Base-by-base conservation (phyloP, 2,888 invertebrate genomes). In the Linyphia triangularis region DNA sequence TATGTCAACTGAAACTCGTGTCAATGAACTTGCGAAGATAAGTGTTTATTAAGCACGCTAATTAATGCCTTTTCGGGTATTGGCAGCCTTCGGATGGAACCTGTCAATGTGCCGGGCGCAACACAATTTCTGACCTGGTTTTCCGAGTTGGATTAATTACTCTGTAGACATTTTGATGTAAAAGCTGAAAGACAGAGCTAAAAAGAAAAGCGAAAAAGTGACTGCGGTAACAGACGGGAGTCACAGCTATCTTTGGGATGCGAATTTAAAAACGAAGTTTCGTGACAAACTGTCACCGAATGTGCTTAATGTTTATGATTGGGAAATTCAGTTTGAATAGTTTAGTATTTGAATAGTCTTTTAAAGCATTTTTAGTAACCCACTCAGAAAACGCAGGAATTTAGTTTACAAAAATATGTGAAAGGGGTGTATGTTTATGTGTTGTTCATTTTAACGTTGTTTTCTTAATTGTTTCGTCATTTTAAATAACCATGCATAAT, bases 31-130 rank as follows among this genome's bases (percentile, higher is more conserved):
- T 51, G 4, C 9, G 33, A 30, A 51, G 79, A 67, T 67, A 79
- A 79, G 79, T 79, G 79, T 51, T 79, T 79, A 67, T 57, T 79
- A 79, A 79, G 67, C 67, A 79, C 30, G 79, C 22, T 67, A 79
- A 79, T 79, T 79, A 79, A 79, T 79, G 79, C 30, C 28, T 33
- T 33, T 51, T 28, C 2, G n/a, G 2, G 43, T 51, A 79, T 79
- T 79, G 79, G 51, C 51, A 30, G 67, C 22, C 65, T 19, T 30
- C 28, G 22, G 67, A 79, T 79, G 67, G 51, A 22, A 22, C n/a
- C 30, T 51, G 65, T 65, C 79, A 67, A 67, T 67, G 77, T 30
- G 30, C 33, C 6, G 16, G 5, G 10, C n/a, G 37, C 9, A 19
- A 7, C n/a, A n/a, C 33, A n/a, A 19, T 28, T 5, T 37, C 3